Percentiles rank a stretch among this genome's conserved stretches.
Conservation (phyloP, 2,888 invertebrate species). For the Unio delphinus region DNA sequence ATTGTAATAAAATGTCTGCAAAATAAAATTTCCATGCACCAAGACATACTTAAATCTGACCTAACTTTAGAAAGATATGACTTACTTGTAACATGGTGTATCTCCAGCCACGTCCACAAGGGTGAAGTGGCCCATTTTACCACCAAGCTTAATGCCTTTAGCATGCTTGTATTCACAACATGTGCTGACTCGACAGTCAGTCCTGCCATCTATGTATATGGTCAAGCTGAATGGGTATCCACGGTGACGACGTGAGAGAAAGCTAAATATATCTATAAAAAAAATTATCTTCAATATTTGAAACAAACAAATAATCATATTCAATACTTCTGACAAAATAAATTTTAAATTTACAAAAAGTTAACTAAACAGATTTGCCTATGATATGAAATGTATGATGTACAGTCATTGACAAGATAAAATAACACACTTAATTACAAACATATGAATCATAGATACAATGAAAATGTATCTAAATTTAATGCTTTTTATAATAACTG, state of each 20-base stretch:
- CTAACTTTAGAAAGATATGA: neutral
- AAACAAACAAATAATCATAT: neutral
- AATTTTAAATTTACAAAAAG: no score
- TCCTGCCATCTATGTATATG: conserved; percentile 70
- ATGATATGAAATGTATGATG: no score
- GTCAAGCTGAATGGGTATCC: conserved; percentile 72
- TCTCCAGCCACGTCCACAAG: conserved; percentile 68
- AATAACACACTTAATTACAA: no score
- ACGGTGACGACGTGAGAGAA: conserved; percentile 70
- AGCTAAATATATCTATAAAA: conserved; percentile 68
- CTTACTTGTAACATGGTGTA: conserved; percentile 68
- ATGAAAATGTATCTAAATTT: no score
- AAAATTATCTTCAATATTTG: conserved; percentile 5
- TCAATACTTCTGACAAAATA: neutral
- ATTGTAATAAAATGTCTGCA: neutral
- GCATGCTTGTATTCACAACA: conserved; percentile 73
- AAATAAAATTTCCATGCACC: neutral
- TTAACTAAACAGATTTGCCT: no score
- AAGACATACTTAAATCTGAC: neutral
- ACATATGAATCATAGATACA: no score
- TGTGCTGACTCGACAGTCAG: conserved; percentile 70
- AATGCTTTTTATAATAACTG: no score
- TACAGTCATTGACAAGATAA: no score
- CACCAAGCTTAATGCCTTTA: conserved; percentile 68
- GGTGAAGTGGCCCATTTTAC: conserved; percentile 70